Evolutionary conservation across 2,888 invertebrate genomes (phyloP).

Genomic region (Sinopyrophorus schimmeli): DNA sequence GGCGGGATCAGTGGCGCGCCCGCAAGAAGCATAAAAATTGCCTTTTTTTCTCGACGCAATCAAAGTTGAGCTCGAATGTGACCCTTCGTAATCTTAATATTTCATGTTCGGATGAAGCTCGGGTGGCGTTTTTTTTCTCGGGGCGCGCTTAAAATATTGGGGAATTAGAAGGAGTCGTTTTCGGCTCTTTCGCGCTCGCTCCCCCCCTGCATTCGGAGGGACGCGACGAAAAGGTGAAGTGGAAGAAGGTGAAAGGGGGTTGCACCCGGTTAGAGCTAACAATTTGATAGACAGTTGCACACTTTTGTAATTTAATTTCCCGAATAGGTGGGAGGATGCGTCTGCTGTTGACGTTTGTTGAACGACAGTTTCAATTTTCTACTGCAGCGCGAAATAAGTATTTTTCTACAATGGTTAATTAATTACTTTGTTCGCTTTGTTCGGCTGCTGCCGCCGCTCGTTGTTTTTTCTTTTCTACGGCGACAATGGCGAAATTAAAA

Average conservation of each 20-base stretch:
- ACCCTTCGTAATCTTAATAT: slow-evolving; percentile 48
- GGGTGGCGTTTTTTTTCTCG: slow-evolving; percentile 18
- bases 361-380: slow-evolving; percentile 45
- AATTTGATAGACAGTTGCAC: slow-evolving; percentile 40
- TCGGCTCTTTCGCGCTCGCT: too few relatives aligned
- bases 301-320: slow-evolving; percentile 47
- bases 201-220: not conserved
- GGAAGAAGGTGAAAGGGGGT: not conserved
- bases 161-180: slow-evolving; percentile 22
- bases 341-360: slow-evolving; percentile 41
- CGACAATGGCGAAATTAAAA: too few relatives aligned
- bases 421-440: slow-evolving; percentile 10
- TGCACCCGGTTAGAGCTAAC: slow-evolving; percentile 17
- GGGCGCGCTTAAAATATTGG: slow-evolving; percentile 23
- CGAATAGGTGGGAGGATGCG: slow-evolving; percentile 41
- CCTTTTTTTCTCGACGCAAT: slow-evolving; percentile 48
- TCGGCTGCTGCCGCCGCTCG: too few relatives aligned
- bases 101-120: slow-evolving; percentile 40
- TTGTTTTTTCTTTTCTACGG: too few relatives aligned
- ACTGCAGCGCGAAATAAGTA: slow-evolving; percentile 24
- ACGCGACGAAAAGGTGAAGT: slow-evolving; percentile 1
- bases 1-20: slow-evolving; percentile 41
- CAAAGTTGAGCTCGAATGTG: slow-evolving; percentile 45
- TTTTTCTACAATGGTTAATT: slow-evolving; percentile 26
- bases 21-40: slow-evolving; percentile 51